These are phyloP conservation scores for Phenganax subtilis DNA, from an alignment of 92 coral and sea anemone genomes.

Conservation along the genomic window DNA sequence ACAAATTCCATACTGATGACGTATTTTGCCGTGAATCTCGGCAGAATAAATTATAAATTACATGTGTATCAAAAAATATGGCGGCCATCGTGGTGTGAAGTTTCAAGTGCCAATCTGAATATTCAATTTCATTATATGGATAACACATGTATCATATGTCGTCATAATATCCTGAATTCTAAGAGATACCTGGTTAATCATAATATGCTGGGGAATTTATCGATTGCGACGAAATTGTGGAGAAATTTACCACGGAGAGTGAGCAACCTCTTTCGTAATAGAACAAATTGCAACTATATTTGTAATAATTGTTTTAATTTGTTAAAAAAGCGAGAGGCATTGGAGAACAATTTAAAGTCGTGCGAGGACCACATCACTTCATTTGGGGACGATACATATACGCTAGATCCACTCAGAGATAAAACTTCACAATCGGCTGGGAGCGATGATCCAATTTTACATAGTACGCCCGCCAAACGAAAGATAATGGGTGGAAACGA, in stretches of 20 bases:
- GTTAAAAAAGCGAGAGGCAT: slow-evolving; percentile 1
- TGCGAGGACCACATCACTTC: background rate
- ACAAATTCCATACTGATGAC: too few species aligned
- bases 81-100: background rate
- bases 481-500: background rate
- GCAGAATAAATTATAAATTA: background rate
- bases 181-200: background rate
- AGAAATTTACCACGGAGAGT: background rate
- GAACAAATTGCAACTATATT: background rate
- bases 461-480: background rate
- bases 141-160: background rate
- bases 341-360: slow-evolving; percentile 4
- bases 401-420: too few species aligned
- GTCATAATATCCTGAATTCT: background rate
- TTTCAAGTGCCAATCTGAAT: slow-evolving; percentile 3
- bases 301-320: background rate
- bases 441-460: background rate
- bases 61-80: background rate
- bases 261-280: background rate
- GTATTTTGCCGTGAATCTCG: slow-evolving; percentile 5
- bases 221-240: slow-evolving; percentile 13
- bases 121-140: slow-evolving; percentile 3
- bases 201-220: slow-evolving; percentile 10
- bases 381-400: too few species aligned
- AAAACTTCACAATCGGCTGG: too few species aligned